Evolutionary conservation across 2,113 vertebrate genomes (phyloP), one percentile per base, ranked within the genome.

Genomic region (Sinocyclocheilus anshuiensis): DNA sequence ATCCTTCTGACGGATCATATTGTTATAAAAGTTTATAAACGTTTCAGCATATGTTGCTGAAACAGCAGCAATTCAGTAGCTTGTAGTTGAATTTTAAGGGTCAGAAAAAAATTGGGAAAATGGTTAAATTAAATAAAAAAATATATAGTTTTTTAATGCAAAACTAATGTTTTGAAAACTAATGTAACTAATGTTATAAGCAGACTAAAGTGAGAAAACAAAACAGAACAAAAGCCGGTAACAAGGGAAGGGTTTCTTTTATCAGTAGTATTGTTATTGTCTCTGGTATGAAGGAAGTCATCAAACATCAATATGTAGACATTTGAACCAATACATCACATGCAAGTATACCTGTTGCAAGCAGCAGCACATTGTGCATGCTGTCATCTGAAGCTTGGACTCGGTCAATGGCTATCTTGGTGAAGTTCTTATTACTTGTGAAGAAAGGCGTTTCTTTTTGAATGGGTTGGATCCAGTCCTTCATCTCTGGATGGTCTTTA

Each of bases 401-500:
- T 29, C 20, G 83, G 85, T 96, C 95, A 85, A 95, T 94, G 0
- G n/a, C 88, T 22, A 96, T 93, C 83, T 93, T 95, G 65, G 91
- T 94, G 84, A 95, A 96, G 87, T 93, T 94, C 86, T 92, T 84
- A 86, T 72, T 92, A 90, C 94, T 95, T 29, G 91, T 83, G 71
- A 93, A 94, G 74, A 96, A 93, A 0, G 95, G 94, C 48, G 86
- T 69, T 0, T 67, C 65, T 24, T n/a, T 29, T 78, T 92, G 82
- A 29, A 93, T 36, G 2, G 94, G 90, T 18, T 93, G 89, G 53
- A 95, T 89, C 94, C 95, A 95, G 48, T 92, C 79, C 1, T 39
- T 89, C 94, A 96, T 95, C 88, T 96, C 94, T 10, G 93, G 89
- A 61, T 96, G 42, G 48, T 94, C 86, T 84, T 88, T 94, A 42